These are phyloP conservation scores for Oreochromis niloticus DNA, from an alignment of 2,113 vertebrate genomes.

Conservation along the genomic window DNA sequence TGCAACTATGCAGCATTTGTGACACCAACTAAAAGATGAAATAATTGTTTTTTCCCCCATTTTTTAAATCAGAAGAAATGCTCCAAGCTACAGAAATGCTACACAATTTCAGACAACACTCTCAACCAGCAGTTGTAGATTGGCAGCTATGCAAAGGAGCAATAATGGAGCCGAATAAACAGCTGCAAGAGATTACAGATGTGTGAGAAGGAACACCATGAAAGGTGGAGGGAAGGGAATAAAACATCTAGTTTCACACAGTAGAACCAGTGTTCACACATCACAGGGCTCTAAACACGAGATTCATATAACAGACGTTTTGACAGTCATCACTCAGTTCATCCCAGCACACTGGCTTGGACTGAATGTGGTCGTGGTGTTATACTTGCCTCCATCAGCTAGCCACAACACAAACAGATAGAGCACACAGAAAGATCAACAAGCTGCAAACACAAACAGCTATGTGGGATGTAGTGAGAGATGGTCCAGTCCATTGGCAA, in stretches of 20 bases:
- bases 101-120: background rate
- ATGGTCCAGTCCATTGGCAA: background rate
- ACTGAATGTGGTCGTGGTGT: background rate
- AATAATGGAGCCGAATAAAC: background rate
- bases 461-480: background rate
- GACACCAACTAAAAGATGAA: background rate
- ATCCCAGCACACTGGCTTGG: background rate
- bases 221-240: background rate
- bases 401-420: conserved; percentile 57
- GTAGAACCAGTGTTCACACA: conserved; percentile 3
- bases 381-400: conserved; percentile 74
- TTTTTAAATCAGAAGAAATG: background rate
- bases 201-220: background rate
- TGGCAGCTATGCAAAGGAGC: background rate
- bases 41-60: background rate
- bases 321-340: conserved; percentile 5
- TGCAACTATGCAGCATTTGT: background rate
- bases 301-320: background rate
- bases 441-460: conserved; percentile 23
- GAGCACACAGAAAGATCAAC: conserved; percentile 45
- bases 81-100: background rate
- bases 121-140: background rate
- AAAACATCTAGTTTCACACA: background rate
- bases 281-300: background rate
- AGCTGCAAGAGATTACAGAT: background rate